phyloP scores from a whole-genome alignment of 2,113 vertebrate species.

The Festucalex cinctus region DNA sequence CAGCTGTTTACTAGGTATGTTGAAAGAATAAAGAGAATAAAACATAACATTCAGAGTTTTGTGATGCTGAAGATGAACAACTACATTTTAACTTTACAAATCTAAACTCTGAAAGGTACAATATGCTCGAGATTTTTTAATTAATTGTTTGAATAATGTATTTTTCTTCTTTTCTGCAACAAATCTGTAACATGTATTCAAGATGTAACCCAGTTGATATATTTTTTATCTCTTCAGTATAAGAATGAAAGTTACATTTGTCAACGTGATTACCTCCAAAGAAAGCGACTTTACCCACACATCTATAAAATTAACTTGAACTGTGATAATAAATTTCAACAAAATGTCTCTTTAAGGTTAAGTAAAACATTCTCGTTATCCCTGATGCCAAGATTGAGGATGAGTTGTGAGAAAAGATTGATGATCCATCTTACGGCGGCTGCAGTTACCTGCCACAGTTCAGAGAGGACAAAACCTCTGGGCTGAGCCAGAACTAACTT shows the following conservation, averaged over 20 bases:
- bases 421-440: conserved; percentile 68
- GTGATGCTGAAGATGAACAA: background rate
- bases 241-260: background rate
- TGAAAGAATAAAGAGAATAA: too few relatives aligned
- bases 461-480: conserved; percentile 69
- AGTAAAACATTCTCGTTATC: background rate
- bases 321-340: background rate
- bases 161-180: background rate
- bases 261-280: background rate
- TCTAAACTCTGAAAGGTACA: background rate
- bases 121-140: background rate
- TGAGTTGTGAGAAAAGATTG: conserved; percentile 64
- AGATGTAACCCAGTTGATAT: background rate
- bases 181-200: background rate
- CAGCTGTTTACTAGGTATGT: too few relatives aligned
- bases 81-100: background rate
- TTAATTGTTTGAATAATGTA: background rate
- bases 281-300: background rate
- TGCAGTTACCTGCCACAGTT: conserved; percentile 72
- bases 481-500: conserved; percentile 81
- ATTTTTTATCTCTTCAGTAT: background rate
- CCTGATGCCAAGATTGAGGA: conserved; percentile 36
- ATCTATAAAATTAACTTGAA: background rate
- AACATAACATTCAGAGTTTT: too few relatives aligned
- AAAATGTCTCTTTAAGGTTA: background rate